Conservation (phyloP, 2,797 vertebrate genomes). For the Squalus acanthias region DNA sequence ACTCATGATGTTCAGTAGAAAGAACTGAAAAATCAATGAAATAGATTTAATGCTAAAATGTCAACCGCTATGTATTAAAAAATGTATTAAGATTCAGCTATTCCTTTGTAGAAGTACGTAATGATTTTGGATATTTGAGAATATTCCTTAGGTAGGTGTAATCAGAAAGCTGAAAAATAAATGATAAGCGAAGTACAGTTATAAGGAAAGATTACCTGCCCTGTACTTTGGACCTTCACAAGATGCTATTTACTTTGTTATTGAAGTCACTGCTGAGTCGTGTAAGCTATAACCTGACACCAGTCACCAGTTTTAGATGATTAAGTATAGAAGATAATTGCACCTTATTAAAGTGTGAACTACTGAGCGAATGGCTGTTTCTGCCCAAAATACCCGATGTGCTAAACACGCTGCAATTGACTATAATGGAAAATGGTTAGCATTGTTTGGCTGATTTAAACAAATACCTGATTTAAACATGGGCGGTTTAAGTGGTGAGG, state of each 20-base stretch:
- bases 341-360: neutral
- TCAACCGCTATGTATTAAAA: neutral
- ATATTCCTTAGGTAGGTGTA: neutral
- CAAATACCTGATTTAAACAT: neutral
- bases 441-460: neutral
- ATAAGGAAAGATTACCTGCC: neutral
- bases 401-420: neutral
- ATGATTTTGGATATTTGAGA: neutral
- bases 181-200: neutral
- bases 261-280: too few relatives aligned
- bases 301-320: neutral
- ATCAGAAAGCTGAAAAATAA: neutral
- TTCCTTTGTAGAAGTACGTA: too few relatives aligned
- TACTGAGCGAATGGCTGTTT: neutral
- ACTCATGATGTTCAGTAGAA: neutral
- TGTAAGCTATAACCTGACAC: neutral
- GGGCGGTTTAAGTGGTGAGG: neutral
- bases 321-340: neutral
- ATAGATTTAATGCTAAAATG: neutral
- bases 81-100: neutral
- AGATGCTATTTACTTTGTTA: neutral
- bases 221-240: neutral
- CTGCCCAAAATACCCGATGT: neutral
- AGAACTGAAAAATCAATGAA: neutral
- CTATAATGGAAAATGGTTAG: neutral